phyloP scores from a whole-genome alignment of 2,797 vertebrate species.

The Malurus splendens region DNA sequence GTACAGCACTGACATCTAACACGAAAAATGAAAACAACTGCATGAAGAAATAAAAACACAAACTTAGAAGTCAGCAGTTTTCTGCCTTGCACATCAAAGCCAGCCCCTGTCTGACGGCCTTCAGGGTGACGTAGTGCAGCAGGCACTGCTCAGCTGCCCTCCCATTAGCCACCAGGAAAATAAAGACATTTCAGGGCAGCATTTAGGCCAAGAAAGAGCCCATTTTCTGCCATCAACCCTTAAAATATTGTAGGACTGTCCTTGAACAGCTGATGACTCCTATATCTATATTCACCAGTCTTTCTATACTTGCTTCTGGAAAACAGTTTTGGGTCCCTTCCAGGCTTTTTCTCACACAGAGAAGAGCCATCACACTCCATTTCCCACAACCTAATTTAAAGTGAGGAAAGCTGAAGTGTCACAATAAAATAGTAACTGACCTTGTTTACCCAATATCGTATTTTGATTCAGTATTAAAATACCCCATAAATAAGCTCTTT shows the following conservation, averaged over 20 bases:
- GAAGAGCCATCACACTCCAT: neutral
- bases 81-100: neutral
- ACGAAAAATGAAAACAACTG: neutral
- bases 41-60: neutral
- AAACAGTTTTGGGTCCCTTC: neutral
- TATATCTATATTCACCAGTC: neutral
- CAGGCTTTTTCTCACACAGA: neutral
- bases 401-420: neutral
- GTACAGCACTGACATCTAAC: neutral
- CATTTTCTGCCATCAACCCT: neutral
- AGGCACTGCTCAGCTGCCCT: neutral
- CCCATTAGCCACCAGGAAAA: neutral
- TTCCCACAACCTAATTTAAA: neutral
- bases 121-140: neutral
- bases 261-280: neutral
- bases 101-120: neutral
- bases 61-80: neutral
- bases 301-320: neutral
- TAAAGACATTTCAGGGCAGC: neutral
- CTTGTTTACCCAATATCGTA: neutral
- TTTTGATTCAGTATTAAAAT: conserved; percentile 23
- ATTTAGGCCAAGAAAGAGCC: neutral
- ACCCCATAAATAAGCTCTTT: neutral
- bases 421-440: neutral
- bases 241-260: neutral